Base-by-base conservation (phyloP, 2,797 vertebrate genomes). In the Lates japonicus region DNA sequence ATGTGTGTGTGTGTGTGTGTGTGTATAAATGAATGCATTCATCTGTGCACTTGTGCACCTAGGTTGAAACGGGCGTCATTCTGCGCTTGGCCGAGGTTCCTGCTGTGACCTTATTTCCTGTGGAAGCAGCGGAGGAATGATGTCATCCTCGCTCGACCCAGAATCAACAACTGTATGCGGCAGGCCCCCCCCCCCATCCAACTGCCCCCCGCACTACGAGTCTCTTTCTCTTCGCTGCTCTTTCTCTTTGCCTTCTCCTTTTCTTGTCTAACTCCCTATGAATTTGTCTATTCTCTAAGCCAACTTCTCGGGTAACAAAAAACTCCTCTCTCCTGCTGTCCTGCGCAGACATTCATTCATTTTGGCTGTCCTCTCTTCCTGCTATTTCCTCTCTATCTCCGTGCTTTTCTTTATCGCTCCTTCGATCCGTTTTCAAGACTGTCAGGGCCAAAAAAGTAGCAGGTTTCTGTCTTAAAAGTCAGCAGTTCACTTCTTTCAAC, bases 41-140 rank as follows among this genome's bases (percentile, higher is more conserved):
- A 84, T 82, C 79, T 63, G 76, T 76, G 70, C 60, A 74, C 22
- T 67, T 19, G 77, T 80, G 76, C 74, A 87, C 82, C 83, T 88
- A 67, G 68, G 76, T 60, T 77, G 63, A 82, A 92, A 78, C 54
- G 46, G 81, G 82, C 85, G 61, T 91, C 74, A 90, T 83, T 90
- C 81, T 74, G 71, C 25, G 54, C 88, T 93, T 93, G 93, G 93
- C 93, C 49, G 41, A 86, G 81, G 87, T 88, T 93, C 93, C 86
- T 54, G 72, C 88, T 91, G 91, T 95, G 94, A 95, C 91, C 91
- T 95, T 88, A 95, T 95, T 95, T 96, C 95, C 95, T 95, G 93
- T 94, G 77, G 77, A 93, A 88, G 89, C 83, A 86, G 88, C 82
- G 59, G 76, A 87, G 81, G 69, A 85, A 91, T 95, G 94, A 95